phyloP scores from a whole-genome alignment of 2,113 vertebrate species.

The Oxyura jamaicensis region DNA sequence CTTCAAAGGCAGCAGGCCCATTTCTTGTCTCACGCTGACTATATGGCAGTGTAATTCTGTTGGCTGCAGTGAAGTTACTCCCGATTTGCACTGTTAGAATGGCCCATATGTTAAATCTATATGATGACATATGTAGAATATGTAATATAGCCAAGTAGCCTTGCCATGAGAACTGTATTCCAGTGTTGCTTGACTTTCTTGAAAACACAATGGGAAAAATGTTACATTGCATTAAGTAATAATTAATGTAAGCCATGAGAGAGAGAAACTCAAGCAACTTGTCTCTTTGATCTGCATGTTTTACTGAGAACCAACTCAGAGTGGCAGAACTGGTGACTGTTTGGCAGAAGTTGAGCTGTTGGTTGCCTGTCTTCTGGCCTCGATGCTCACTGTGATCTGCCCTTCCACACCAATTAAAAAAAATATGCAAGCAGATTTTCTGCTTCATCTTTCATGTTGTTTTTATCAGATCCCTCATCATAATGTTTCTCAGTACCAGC shows the following conservation, averaged over 20 bases:
- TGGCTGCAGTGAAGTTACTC: neutral
- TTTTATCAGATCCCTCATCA: neutral
- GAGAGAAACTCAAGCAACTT: neutral
- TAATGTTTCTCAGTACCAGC: neutral
- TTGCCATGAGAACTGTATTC: neutral
- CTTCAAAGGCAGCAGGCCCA: neutral
- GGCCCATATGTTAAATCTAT: neutral
- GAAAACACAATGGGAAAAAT: neutral
- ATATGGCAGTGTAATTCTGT: neutral
- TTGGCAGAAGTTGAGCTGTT: neutral
- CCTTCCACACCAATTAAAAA: neutral
- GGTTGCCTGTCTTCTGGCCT: neutral
- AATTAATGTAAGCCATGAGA: neutral
- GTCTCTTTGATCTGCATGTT: neutral
- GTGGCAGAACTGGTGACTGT: neutral
- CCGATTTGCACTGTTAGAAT: fast-evolving
- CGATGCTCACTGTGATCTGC: neutral
- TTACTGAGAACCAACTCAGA: neutral
- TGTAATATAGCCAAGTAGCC: neutral
- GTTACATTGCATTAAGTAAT: neutral
- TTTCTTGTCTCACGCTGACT: neutral
- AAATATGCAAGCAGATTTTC: neutral
- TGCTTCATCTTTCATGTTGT: neutral
- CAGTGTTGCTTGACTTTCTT: neutral
- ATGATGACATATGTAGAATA: neutral